Evolutionary conservation across 2,113 vertebrate species (phyloP).

Genomic region (Pimephales promelas): DNA sequence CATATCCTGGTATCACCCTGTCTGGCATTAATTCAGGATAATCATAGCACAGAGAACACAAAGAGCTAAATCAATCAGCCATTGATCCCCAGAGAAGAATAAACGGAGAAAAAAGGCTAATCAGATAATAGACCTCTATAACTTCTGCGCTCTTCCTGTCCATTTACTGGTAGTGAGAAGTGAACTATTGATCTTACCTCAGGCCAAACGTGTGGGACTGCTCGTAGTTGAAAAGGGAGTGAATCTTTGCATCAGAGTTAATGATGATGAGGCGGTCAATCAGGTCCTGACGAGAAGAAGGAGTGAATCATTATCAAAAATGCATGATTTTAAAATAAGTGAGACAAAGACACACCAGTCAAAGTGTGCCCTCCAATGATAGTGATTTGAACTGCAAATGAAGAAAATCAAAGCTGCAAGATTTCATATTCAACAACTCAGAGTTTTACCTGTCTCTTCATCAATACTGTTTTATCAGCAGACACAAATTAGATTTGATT

Average conservation of each 20-base stretch:
- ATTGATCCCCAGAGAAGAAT: conserved; percentile 46
- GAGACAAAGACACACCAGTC: not conserved
- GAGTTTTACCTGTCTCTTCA: too few relatives aligned
- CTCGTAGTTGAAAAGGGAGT: conserved; percentile 92
- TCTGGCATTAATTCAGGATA: conserved; percentile 57
- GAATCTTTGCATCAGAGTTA: conserved; percentile 92
- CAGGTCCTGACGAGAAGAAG: conserved; percentile 79
- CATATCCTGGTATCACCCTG: conserved; percentile 54
- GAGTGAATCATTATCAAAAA: conserved; percentile 4
- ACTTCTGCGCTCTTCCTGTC: conserved; percentile 12
- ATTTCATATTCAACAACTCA: not conserved
- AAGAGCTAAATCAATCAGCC: conserved; percentile 58
- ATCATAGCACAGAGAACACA: conserved; percentile 62
- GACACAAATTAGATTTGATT: not conserved
- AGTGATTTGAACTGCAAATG: conserved; percentile 15
- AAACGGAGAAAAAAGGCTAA: conserved; percentile 58
- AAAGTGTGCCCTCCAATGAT: conserved; percentile 53
- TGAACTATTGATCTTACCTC: conserved; percentile 81
- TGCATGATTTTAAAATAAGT: conserved; percentile 1
- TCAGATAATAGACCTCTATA: conserved; percentile 47
- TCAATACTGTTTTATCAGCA: not conserved
- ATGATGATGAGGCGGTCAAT: conserved; percentile 92
- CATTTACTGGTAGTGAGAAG: conserved; percentile 25
- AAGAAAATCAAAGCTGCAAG: not conserved
- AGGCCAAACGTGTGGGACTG: conserved; percentile 94